Conservation (phyloP, 2,797 vertebrate genomes). For the Chelon labrosus region DNA sequence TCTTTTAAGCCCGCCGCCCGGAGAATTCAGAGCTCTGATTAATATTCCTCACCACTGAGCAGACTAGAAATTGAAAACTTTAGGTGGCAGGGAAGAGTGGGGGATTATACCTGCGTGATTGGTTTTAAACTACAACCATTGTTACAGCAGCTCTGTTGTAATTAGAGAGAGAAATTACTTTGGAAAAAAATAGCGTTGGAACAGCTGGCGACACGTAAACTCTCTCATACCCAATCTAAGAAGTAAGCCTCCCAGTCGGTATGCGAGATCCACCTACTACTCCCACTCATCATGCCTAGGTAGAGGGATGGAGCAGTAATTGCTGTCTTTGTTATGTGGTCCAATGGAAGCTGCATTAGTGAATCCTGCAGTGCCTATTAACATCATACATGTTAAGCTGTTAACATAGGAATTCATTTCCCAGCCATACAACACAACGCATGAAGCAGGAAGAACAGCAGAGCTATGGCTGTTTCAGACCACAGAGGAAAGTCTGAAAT, state of each 20-base stretch:
- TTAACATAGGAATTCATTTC: constrained; percentile 24
- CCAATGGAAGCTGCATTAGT: constrained; percentile 33
- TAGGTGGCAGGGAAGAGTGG: constrained; percentile 69
- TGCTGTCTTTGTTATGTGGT: constrained; percentile 63
- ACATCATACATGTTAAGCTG: constrained; percentile 47
- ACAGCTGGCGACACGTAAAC: constrained; percentile 79
- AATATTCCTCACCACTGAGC: constrained; percentile 79
- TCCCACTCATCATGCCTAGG: constrained; percentile 24
- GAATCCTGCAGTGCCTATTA: constrained; percentile 38
- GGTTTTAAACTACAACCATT: constrained; percentile 83
- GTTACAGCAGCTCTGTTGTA: constrained; percentile 81
- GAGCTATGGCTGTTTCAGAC: constrained; percentile 18
- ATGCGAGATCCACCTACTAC: constrained; percentile 45
- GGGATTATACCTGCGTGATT: constrained; percentile 86
- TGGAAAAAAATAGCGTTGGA: constrained; percentile 76
- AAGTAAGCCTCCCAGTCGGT: constrained; percentile 66
- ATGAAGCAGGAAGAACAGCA: constrained; percentile 15
- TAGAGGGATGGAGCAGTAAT: constrained; percentile 58
- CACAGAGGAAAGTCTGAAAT: constrained; percentile 4
- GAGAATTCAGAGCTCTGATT: constrained; percentile 75
- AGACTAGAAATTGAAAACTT: constrained; percentile 83
- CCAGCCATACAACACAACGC: not conserved
- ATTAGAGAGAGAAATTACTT: constrained; percentile 87
- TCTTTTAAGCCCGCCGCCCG: constrained; percentile 60
- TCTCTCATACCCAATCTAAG: constrained; percentile 73